phyloP scores from a whole-genome alignment of 1,140 invertebrate genomes.

The Coelopa frigida region DNA sequence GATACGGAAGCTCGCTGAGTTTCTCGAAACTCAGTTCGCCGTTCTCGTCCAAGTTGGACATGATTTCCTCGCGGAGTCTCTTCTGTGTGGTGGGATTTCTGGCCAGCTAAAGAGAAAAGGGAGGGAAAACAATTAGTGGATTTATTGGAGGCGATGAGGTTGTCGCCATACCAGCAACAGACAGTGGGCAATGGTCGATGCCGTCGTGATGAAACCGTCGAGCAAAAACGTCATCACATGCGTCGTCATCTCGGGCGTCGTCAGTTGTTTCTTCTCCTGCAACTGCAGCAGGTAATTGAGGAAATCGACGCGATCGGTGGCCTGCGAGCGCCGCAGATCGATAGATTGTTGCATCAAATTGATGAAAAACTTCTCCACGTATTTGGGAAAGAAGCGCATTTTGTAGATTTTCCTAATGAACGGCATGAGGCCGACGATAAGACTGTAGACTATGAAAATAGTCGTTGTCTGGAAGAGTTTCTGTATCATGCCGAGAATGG shows the following conservation, averaged over 20 bases:
- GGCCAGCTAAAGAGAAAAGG: constrained; percentile 45
- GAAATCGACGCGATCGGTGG: constrained; percentile 21
- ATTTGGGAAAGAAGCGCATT: constrained; percentile 25
- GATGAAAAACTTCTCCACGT: constrained; percentile 37
- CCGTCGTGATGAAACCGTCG: constrained; percentile 12
- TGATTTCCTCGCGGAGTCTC: constrained; percentile 53
- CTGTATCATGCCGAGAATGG: constrained; percentile 26
- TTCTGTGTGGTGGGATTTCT: constrained; percentile 52
- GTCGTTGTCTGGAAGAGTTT: constrained; percentile 27
- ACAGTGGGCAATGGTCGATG: constrained; percentile 6
- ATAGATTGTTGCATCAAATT: constrained; percentile 23
- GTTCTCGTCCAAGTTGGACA: constrained; percentile 9
- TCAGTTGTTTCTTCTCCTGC: constrained; percentile 21
- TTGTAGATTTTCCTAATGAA: constrained; percentile 21
- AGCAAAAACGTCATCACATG: constrained; percentile 33
- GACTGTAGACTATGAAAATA: constrained; percentile 20
- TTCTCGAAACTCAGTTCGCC: constrained; percentile 23
- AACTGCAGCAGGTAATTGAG: constrained; percentile 24
- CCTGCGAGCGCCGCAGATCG: constrained; percentile 15
- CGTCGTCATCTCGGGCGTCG: not conserved
- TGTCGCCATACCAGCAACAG: constrained; percentile 7
- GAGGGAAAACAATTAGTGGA: not conserved
- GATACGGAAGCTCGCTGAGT: constrained; percentile 29
- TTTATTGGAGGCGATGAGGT: no score
- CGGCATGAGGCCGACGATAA: constrained; percentile 22